phyloP scores from a whole-genome alignment of 1,140 invertebrate genomes.

The Manduca sexta region DNA sequence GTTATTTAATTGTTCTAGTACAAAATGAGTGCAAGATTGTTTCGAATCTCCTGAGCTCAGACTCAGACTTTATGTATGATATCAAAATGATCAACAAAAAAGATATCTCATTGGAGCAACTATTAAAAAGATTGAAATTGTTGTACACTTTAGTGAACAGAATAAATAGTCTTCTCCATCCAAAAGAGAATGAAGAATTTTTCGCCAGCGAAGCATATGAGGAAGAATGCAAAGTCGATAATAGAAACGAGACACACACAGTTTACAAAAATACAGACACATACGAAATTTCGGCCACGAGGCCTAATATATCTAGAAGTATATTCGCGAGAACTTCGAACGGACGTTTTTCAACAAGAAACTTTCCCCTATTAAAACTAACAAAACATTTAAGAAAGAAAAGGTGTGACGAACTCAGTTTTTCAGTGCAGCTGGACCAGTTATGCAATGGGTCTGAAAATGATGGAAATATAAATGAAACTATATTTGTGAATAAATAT shows the following conservation, averaged over 20 bases:
- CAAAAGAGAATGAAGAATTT: slow-evolving; percentile 45
- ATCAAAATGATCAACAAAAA: slow-evolving; percentile 25
- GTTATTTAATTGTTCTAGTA: slow-evolving; percentile 37
- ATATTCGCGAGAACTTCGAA: slow-evolving; percentile 46
- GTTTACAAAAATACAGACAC: slow-evolving; percentile 34
- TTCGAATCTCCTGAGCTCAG: slow-evolving; percentile 38
- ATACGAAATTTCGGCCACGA: slow-evolving; percentile 36
- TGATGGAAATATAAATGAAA: slow-evolving; percentile 15
- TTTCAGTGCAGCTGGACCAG: slow-evolving; percentile 50
- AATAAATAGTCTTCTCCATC: slow-evolving; percentile 40
- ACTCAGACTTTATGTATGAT: slow-evolving; percentile 36
- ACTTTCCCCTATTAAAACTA: slow-evolving; percentile 39
- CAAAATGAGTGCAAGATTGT: slow-evolving; percentile 63
- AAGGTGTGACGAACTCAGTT: slow-evolving; percentile 43
- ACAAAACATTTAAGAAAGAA: slow-evolving; percentile 40
- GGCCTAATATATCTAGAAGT: slow-evolving; percentile 37
- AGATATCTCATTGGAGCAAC: slow-evolving; percentile 36
- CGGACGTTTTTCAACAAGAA: slow-evolving; percentile 34
- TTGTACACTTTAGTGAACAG: slow-evolving; percentile 54
- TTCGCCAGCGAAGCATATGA: slow-evolving; percentile 29
- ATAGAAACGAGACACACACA: slow-evolving; percentile 39
- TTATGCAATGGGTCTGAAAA: slow-evolving; percentile 28
- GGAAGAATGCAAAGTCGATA: slow-evolving; percentile 15
- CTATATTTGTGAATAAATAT: slow-evolving; percentile 13
- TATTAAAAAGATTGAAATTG: slow-evolving; percentile 59